These are phyloP conservation scores for Ptychobarbus kaznakovi DNA, from an alignment of 2,797 vertebrate genomes.

Conservation along the genomic window DNA sequence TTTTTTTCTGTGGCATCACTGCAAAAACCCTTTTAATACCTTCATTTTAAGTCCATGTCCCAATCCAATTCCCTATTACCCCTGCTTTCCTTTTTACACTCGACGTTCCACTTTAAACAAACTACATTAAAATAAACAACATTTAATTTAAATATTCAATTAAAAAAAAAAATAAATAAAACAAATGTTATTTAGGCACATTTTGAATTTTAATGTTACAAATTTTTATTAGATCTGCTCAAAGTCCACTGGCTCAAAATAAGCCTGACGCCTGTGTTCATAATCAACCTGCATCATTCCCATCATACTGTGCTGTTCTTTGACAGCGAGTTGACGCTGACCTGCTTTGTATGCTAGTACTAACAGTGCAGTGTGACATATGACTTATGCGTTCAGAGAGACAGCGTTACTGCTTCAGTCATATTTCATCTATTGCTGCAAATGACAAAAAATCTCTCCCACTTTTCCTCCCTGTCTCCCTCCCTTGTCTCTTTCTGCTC, in stretches of 20 bases:
- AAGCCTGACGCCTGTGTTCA: background rate
- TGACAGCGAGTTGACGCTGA: background rate
- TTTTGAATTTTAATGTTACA: background rate
- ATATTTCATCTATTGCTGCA: slow-evolving; percentile 36
- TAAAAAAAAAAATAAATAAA: too few relatives aligned
- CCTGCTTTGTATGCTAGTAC: slow-evolving; percentile 12
- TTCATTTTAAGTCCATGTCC: background rate
- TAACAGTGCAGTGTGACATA: slow-evolving; percentile 23
- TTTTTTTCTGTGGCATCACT: background rate
- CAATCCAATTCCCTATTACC: background rate
- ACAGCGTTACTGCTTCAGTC: slow-evolving; percentile 9
- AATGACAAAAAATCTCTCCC: slow-evolving; percentile 19
- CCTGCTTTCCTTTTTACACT: background rate
- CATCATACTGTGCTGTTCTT: background rate
- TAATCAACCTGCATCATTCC: background rate
- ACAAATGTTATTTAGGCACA: too few relatives aligned
- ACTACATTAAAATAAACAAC: too few relatives aligned
- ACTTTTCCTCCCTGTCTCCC: slow-evolving; percentile 1
- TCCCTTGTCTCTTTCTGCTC: slow-evolving; percentile 1
- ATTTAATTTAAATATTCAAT: too few relatives aligned
- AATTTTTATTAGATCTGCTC: background rate
- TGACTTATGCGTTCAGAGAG: slow-evolving; percentile 29
- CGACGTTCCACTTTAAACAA: too few relatives aligned
- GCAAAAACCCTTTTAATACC: background rate
- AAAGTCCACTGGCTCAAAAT: background rate